Evolutionary conservation across 2,888 invertebrate species (phyloP).

Genomic region (Sphaerophoria taeniata): DNA sequence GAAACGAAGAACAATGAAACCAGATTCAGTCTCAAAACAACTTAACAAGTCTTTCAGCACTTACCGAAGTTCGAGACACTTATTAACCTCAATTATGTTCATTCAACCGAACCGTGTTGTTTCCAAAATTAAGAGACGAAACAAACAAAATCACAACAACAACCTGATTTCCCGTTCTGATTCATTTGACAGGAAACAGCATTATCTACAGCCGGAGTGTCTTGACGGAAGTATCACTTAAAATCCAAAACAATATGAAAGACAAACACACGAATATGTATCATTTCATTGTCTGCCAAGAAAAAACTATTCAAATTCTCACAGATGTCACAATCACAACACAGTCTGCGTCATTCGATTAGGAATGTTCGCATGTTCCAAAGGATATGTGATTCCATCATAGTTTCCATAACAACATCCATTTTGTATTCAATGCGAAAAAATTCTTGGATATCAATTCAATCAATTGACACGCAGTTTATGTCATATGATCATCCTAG

Average conservation of each 20-base stretch:
- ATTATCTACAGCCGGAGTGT: background rate
- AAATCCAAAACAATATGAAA: conserved; percentile 25
- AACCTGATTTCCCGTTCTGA: conserved; percentile 22
- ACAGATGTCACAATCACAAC: background rate
- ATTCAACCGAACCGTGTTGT: conserved; percentile 39
- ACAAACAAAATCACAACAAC: background rate
- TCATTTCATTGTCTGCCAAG: conserved; percentile 7
- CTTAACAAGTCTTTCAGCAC: background rate
- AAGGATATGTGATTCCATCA: too few relatives aligned
- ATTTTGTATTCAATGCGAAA: background rate
- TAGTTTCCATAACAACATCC: too few relatives aligned
- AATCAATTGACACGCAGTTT: conserved; percentile 2
- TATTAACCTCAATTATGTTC: conserved; percentile 41
- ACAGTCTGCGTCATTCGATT: too few relatives aligned
- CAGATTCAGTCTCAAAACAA: background rate
- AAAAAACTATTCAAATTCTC: background rate
- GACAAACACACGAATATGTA: conserved; percentile 31
- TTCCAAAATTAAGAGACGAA: conserved; percentile 29
- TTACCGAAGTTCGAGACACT: conserved; percentile 7
- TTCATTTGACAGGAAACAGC: conserved; percentile 38
- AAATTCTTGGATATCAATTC: background rate
- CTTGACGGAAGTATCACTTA: conserved; percentile 49
- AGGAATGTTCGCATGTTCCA: too few relatives aligned
- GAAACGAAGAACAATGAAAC: background rate
- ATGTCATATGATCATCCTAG: conserved; percentile 9